Conservation (phyloP, 2,888 invertebrate genomes). For the Scaptomyza caliginosa region DNA sequence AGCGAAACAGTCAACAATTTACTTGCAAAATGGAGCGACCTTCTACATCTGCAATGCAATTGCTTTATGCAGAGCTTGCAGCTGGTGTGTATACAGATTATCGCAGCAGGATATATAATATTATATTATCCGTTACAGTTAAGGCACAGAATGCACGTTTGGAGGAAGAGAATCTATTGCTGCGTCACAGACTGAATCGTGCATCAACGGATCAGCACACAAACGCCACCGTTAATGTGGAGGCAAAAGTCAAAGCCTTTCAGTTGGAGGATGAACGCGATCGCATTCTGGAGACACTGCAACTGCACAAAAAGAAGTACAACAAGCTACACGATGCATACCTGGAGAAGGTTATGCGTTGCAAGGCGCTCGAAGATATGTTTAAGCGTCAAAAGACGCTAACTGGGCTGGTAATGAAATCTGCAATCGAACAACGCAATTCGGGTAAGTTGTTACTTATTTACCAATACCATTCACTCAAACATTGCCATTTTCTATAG, state of each 20-base stretch:
- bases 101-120: neutral
- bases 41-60: constrained; percentile 50
- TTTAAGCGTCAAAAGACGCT: constrained; percentile 79
- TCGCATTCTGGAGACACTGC: constrained; percentile 72
- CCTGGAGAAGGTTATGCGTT: constrained; percentile 77
- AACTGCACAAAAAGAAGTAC: constrained; percentile 78
- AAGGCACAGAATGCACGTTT: constrained; percentile 72
- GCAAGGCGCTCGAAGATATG: constrained; percentile 78
- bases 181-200: constrained; percentile 71
- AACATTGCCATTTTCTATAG: constrained; percentile 20
- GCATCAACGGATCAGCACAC: constrained; percentile 61
- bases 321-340: constrained; percentile 79
- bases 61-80: constrained; percentile 67
- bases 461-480: fast-evolving
- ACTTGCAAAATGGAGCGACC: constrained; percentile 55
- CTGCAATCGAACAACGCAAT: constrained; percentile 66
- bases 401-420: constrained; percentile 81
- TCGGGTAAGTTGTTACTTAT: constrained; percentile 32
- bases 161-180: constrained; percentile 73
- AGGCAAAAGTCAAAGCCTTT: constrained; percentile 71
- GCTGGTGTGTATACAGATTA: constrained; percentile 59
- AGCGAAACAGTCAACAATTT: constrained; percentile 20
- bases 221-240: constrained; percentile 67
- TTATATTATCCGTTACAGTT: constrained; percentile 45
- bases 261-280: constrained; percentile 80